These are phyloP conservation scores for Hippoglossus stenolepis DNA, from an alignment of 2,113 vertebrate genomes.

Conservation along the genomic window DNA sequence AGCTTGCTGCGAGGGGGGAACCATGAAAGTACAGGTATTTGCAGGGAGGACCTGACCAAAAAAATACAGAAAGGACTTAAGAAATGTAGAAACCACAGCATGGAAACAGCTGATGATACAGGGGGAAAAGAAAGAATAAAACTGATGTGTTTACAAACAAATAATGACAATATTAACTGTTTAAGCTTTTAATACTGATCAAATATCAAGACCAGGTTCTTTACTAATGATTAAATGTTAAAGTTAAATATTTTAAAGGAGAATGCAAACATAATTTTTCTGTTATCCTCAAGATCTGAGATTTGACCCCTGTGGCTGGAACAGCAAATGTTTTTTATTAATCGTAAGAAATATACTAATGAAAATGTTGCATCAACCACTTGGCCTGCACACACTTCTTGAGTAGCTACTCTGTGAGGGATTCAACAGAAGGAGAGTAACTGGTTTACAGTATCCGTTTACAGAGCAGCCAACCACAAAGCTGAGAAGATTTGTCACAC, in stretches of 20 bases:
- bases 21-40: conserved; percentile 79
- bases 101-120: conserved; percentile 55
- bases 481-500: background rate
- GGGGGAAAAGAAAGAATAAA: background rate
- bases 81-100: conserved; percentile 26
- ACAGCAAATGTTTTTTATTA: background rate
- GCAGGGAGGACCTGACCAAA: conserved; percentile 69
- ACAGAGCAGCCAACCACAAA: background rate
- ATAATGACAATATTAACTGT: background rate
- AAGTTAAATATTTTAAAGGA: background rate
- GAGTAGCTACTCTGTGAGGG: background rate
- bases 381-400: background rate
- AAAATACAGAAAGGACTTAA: conserved; percentile 55
- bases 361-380: background rate
- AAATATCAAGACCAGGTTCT: background rate
- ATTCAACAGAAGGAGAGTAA: background rate
- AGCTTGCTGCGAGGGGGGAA: conserved; percentile 68
- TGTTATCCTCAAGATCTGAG: background rate
- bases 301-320: too few relatives aligned
- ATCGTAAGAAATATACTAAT: background rate
- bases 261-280: background rate
- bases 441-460: background rate
- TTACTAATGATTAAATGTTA: background rate
- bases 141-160: background rate
- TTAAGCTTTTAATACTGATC: background rate